These are phyloP conservation scores for Portunus trituberculatus DNA, from an alignment of 1,140 invertebrate species.

Conservation along the genomic window DNA sequence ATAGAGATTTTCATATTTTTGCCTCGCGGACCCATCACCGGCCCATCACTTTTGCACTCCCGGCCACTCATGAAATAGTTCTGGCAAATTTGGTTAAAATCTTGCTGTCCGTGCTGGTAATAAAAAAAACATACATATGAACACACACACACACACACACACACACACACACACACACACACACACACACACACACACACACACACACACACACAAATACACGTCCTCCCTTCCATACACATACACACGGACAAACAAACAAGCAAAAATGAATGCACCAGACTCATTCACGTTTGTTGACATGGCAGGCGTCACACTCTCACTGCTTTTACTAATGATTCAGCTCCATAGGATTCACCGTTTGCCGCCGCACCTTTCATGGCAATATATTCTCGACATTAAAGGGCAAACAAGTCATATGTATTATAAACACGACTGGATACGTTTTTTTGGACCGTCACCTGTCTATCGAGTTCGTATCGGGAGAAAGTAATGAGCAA, in stretches of 20 bases:
- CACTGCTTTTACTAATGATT: not conserved
- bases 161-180: constrained; percentile 20
- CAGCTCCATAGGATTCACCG: not conserved
- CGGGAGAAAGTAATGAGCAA: no score
- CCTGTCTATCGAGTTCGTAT: no score
- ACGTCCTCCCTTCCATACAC: no score
- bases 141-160: not conserved
- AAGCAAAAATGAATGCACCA: no score
- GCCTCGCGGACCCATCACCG: not conserved
- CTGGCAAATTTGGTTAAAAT: not conserved
- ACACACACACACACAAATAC: no score
- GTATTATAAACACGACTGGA: not conserved
- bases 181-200: not conserved
- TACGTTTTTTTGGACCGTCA: not conserved
- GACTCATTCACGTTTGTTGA: not conserved
- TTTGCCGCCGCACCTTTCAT: not conserved
- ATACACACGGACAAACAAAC: no score
- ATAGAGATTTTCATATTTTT: not conserved
- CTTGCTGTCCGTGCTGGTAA: not conserved
- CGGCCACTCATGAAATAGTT: not conserved
- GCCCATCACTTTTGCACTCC: not conserved
- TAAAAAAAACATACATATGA: no score
- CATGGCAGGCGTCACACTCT: not conserved
- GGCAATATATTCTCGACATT: not conserved
- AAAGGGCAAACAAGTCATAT: not conserved